phyloP scores from a whole-genome alignment of 2,113 vertebrate genomes.

The Ageneiosus marmoratus region DNA sequence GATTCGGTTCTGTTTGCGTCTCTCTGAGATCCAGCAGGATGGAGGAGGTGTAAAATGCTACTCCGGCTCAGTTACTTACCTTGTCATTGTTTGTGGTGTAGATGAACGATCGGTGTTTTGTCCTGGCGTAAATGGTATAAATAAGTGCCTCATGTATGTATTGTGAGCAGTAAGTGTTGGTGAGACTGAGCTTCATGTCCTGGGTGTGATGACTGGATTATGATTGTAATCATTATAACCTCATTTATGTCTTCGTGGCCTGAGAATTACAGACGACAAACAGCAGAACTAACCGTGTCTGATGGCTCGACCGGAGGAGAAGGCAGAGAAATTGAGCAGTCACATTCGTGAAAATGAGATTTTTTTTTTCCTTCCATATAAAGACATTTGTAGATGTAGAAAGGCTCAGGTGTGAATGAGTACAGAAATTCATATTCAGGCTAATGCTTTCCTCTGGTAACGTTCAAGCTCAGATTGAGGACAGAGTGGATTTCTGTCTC shows the following conservation, averaged over 20 bases:
- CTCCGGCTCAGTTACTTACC: background rate
- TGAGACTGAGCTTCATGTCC: slow-evolving; percentile 11
- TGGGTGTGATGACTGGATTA: slow-evolving; percentile 32
- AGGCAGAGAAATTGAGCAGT: slow-evolving; percentile 34
- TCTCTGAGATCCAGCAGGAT: background rate
- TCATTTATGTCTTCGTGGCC: slow-evolving; percentile 37
- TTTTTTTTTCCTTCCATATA: background rate
- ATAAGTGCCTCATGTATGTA: slow-evolving; percentile 28
- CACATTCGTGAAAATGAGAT: slow-evolving; percentile 14
- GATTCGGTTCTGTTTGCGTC: background rate
- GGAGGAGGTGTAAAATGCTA: background rate
- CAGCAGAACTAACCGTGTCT: slow-evolving; percentile 44
- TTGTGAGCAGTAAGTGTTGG: slow-evolving; percentile 11
- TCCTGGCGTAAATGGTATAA: background rate
- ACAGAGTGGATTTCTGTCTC: background rate
- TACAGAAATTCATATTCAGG: background rate
- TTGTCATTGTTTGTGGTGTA: background rate
- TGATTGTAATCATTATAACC: slow-evolving; percentile 38
- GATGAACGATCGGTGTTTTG: background rate
- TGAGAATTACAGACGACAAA: slow-evolving; percentile 39
- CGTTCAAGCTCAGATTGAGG: background rate
- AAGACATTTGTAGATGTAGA: background rate
- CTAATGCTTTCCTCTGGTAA: background rate
- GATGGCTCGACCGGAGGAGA: slow-evolving; percentile 25
- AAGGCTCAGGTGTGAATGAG: background rate